Evolutionary conservation across 2,113 vertebrate species (phyloP), one percentile per base, ranked within the genome.

Genomic region (Caracal caracal): DNA sequence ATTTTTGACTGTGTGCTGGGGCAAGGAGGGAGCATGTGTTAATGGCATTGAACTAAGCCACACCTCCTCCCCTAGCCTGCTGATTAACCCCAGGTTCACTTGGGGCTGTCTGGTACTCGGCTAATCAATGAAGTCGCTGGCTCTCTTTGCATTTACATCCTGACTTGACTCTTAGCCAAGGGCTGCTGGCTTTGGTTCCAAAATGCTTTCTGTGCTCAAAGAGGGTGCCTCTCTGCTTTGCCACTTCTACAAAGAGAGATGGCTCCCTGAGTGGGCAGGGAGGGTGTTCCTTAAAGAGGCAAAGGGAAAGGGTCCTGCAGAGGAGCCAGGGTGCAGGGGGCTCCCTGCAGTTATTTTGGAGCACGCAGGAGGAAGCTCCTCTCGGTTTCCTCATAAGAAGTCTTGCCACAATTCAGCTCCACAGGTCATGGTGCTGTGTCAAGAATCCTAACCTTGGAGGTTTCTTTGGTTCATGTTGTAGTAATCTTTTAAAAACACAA

Each of bases 1-100:
- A 88, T 71, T 97, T 96, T 33, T 78, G 92, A 87, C 93, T 92
- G 91, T 59, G 70, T 88, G 56, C 40, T 43, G 33, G 65, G 92
- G 86, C 28, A 22, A 43, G 92, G 78, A 94, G 73, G 89, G 78
- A 0, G 26, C 89, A 9, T 7, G 1, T 0, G 24, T 70, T 81
- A 80, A 84, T 76, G 86, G 73, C 79, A 24, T 30, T 20, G 90
- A 82, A 43, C 65, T 66, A 47, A 73, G 10, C 94, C n/a, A 17
- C n/a, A 12, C 70, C 33, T 78, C 35, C 68, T 84, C 71, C 66
- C 71, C 66, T 10, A 17, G 47, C 33, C 47, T 66, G 51, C 75
- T 79, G 78, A 28, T 37, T 12, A 61, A 82, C 17, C 90, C 87
- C 53, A 37, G 92, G 83, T 51, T 51, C 89, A 28, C 66, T 40